These are phyloP conservation scores for Adineta ricciae DNA, from an alignment of 2,888 invertebrate species.

Conservation along the genomic window DNA sequence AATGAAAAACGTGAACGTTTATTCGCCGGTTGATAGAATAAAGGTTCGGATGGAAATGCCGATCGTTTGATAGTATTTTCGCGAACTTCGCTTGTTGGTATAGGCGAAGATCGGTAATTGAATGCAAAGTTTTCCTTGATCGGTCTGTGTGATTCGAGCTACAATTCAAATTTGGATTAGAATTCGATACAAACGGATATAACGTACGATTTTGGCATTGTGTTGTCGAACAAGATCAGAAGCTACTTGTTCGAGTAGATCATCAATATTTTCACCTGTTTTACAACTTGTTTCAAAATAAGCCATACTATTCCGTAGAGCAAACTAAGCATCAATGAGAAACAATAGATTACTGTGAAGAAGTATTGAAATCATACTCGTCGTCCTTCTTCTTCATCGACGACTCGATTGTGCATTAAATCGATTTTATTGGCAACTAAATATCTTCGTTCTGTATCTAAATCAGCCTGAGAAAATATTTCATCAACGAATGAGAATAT, in stretches of 20 bases:
- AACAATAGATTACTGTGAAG: not conserved
- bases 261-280: not conserved
- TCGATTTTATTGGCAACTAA: slow-evolving; percentile 7
- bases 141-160: not conserved
- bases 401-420: not conserved
- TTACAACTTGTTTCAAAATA: not conserved
- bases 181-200: not conserved
- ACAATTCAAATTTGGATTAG: not conserved
- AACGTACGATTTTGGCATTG: not conserved
- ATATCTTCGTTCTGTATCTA: slow-evolving; percentile 10
- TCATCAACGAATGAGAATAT: no score
- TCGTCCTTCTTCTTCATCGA: slow-evolving; percentile 1
- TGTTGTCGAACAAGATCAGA: not conserved
- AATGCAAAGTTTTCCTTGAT: not conserved
- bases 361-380: not conserved
- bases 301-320: not conserved
- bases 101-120: not conserved
- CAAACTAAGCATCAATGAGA: not conserved
- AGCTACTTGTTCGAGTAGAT: not conserved
- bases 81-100: not conserved
- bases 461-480: not conserved
- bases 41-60: no score
- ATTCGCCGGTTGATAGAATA: no score
- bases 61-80: not conserved
- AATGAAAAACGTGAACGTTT: not conserved